Percentiles rank a stretch among this genome's conserved stretches.
Evolutionary conservation across 2,888 invertebrate species (phyloP).

Genomic region (Hipparchia sbordonii): DNA sequence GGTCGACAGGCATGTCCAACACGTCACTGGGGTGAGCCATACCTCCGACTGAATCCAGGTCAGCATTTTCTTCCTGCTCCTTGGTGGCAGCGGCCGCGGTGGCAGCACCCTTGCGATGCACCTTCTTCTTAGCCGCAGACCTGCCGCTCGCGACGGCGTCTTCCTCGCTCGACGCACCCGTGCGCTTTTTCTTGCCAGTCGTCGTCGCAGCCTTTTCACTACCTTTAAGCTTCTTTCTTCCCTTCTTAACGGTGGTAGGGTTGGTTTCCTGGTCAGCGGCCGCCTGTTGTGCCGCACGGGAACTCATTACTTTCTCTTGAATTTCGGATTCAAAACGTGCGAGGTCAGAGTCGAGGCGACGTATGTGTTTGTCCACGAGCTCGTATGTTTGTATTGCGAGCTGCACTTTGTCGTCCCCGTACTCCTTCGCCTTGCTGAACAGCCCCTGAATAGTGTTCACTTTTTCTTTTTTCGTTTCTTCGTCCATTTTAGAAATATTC

Average conservation of each 20-base stretch:
- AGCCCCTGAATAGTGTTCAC: conserved; percentile 92
- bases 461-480: conserved; percentile 92
- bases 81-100: conserved; percentile 64
- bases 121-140: conserved; percentile 74
- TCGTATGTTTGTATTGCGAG: conserved; percentile 99
- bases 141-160: conserved; percentile 67
- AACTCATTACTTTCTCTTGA: conserved; percentile 95
- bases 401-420: conserved; percentile 98
- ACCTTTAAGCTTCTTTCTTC: conserved; percentile 74
- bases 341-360: conserved; percentile 97
- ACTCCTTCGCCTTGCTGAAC: conserved; percentile 97
- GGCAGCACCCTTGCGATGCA: conserved; percentile 67
- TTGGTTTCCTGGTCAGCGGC: conserved; percentile 74
- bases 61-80: conserved; percentile 74
- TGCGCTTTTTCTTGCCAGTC: conserved; percentile 79
- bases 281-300: conserved; percentile 83
- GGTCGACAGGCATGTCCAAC: conserved; percentile 95
- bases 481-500: conserved; percentile 86
- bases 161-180: conserved; percentile 80
- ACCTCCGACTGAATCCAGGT: conserved; percentile 79
- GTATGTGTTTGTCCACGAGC: conserved; percentile 98
- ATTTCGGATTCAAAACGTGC: conserved; percentile 98
- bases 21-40: conserved; percentile 94
- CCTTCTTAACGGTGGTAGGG: conserved; percentile 73
- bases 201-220: conserved; percentile 67